phyloP scores from a whole-genome alignment of 2,113 vertebrate species.

The Antechinus stuartii region DNA sequence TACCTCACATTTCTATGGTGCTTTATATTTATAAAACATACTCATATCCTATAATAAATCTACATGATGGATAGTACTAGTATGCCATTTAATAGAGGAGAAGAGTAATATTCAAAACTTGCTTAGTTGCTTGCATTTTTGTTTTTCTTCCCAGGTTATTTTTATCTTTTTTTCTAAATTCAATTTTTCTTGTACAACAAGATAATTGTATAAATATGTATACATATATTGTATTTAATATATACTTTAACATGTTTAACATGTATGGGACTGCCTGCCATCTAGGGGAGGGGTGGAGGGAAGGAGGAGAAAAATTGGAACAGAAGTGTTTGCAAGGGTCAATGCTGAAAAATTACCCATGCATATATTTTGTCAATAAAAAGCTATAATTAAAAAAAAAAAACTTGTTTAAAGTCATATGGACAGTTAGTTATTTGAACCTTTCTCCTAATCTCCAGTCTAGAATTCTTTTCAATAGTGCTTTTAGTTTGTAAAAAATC shows the following conservation, averaged over 20 bases:
- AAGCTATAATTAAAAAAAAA: not conserved
- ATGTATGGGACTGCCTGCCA: no score
- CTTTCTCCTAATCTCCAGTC: not conserved
- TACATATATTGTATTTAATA: no score
- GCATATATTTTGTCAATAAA: no score
- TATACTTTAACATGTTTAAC: no score
- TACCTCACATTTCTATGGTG: not conserved
- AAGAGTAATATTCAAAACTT: not conserved
- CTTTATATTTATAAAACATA: not conserved
- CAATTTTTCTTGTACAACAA: no score
- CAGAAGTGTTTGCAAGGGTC: no score
- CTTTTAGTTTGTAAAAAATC: not conserved
- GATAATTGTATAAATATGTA: no score
- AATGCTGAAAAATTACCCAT: no score
- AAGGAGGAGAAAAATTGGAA: no score
- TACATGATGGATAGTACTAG: not conserved
- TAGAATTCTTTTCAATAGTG: not conserved
- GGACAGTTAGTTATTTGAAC: not conserved
- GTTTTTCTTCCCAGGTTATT: no score
- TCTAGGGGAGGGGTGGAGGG: no score
- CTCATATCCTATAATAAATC: not conserved
- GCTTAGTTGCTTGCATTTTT: not conserved
- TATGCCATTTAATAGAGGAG: not conserved
- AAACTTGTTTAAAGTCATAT: not conserved
- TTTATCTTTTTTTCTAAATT: no score